Evolutionary conservation across 2,797 vertebrate genomes (phyloP).

Genomic region (Pipistrellus nathusii): DNA sequence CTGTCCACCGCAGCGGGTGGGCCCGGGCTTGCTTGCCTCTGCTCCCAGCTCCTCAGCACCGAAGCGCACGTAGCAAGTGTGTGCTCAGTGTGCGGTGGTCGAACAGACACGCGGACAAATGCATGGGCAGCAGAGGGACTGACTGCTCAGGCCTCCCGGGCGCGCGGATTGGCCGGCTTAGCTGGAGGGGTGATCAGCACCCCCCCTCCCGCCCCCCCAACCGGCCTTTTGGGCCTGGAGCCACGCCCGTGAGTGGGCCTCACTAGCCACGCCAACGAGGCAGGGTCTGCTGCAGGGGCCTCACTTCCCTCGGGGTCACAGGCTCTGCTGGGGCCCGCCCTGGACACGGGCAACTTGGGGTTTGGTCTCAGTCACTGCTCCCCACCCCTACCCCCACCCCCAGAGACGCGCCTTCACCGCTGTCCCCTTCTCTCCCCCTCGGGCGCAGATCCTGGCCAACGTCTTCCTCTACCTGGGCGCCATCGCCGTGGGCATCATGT

Average conservation of each 20-base stretch:
- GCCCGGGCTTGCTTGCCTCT: background rate
- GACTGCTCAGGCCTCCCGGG: background rate
- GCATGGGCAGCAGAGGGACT: background rate
- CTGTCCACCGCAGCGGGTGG: background rate
- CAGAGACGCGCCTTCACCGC: background rate
- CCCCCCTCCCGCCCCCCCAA: too few relatives aligned
- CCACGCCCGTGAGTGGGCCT: background rate
- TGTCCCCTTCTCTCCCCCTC: slow-evolving; percentile 43
- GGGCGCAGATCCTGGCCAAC: slow-evolving; percentile 92
- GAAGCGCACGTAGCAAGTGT: too few relatives aligned
- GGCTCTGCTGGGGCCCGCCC: background rate
- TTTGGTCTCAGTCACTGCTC: background rate
- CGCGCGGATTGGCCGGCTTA: background rate
- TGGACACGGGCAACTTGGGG: fast-evolving
- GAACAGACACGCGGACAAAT: background rate
- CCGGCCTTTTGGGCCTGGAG: background rate
- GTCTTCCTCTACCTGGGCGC: slow-evolving; percentile 93
- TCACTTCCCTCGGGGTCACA: fast-evolving
- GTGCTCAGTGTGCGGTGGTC: background rate
- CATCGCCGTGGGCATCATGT: slow-evolving; percentile 93
- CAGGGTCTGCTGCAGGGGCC: background rate
- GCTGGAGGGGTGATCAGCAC: background rate
- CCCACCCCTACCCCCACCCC: background rate
- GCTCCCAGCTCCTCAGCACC: background rate
- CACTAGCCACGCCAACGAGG: background rate